Evolutionary conservation across 2,113 vertebrate species (phyloP).

Genomic region (Phoenicopterus ruber): DNA sequence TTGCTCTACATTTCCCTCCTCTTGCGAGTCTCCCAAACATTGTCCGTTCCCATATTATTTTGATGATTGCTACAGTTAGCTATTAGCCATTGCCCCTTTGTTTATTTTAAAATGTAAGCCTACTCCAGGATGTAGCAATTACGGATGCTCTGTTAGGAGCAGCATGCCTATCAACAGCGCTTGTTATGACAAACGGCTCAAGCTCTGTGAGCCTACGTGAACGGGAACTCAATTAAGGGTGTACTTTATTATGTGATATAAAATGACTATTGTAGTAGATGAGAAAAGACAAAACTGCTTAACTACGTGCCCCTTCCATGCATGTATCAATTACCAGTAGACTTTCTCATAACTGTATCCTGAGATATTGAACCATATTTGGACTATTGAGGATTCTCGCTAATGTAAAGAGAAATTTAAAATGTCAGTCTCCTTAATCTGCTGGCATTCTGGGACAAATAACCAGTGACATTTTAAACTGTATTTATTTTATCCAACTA

Average conservation of each 20-base stretch:
- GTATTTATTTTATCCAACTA: not conserved
- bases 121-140: constrained; percentile 44
- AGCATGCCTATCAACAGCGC: not conserved
- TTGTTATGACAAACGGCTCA: constrained; percentile 12
- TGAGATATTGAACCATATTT: not conserved
- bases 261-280: not conserved
- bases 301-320: not conserved
- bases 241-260: not conserved
- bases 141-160: not conserved
- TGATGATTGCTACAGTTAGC: not conserved
- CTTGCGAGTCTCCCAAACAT: not conserved
- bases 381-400: not conserved
- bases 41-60: not conserved
- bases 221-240: not conserved
- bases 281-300: not conserved
- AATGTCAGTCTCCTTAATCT: not conserved
- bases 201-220: not conserved
- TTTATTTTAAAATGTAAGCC: constrained; percentile 61
- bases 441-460: not conserved
- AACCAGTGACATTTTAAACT: not conserved
- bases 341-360: not conserved
- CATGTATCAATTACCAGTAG: not conserved
- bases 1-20: not conserved
- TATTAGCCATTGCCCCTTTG: constrained; percentile 14
- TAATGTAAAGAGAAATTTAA: not conserved